Conservation (phyloP, 2,113 vertebrate species). For the Caloenas nicobarica region DNA sequence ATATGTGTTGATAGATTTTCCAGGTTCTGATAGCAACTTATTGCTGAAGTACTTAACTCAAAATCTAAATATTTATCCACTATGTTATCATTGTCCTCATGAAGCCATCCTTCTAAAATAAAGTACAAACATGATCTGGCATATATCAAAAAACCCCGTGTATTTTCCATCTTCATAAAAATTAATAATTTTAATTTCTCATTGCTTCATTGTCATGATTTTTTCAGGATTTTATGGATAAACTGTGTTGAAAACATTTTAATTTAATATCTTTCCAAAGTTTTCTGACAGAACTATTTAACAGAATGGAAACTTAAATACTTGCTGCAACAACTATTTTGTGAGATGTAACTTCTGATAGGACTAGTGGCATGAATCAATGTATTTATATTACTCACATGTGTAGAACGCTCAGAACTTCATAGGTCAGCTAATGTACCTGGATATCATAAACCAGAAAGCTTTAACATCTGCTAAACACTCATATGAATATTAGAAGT, state of each 20-base stretch:
- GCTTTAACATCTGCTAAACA: background rate
- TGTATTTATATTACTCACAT: background rate
- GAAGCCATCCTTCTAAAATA: background rate
- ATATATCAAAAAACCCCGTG: fast-evolving
- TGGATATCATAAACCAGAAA: background rate
- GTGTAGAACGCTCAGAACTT: background rate
- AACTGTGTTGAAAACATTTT: background rate
- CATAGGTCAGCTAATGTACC: background rate
- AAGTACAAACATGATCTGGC: background rate
- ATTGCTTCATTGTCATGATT: background rate
- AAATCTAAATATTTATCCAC: background rate
- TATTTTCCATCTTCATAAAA: background rate
- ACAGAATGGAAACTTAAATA: background rate
- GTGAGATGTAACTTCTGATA: background rate
- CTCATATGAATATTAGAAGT: background rate
- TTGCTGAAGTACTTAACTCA: background rate
- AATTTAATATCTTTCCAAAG: background rate
- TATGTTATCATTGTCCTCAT: background rate
- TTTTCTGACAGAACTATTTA: background rate
- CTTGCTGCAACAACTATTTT: background rate
- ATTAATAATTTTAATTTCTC: background rate
- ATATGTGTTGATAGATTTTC: background rate
- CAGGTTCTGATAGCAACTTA: background rate
- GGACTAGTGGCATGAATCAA: background rate
- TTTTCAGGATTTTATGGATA: background rate